These are phyloP conservation scores for Proteles cristata DNA, from an alignment of 2,113 vertebrate species.

Conservation along the genomic window DNA sequence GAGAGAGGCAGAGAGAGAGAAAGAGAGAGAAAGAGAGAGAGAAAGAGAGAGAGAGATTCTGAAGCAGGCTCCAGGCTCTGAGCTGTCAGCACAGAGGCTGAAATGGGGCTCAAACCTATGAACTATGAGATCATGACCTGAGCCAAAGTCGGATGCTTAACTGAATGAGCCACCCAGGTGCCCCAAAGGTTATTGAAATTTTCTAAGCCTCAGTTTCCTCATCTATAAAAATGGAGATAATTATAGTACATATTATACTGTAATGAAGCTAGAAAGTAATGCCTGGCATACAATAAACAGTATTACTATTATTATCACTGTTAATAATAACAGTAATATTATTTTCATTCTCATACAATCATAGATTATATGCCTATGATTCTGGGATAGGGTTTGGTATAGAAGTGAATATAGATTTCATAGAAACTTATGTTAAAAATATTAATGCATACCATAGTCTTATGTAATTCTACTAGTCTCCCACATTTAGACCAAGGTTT, in stretches of 20 bases:
- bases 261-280: constrained; percentile 36
- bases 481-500: constrained; percentile 78
- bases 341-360: background rate
- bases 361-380: background rate
- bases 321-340: constrained; percentile 26
- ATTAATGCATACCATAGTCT: constrained; percentile 63
- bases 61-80: no score
- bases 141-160: no score
- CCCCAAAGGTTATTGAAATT: no score
- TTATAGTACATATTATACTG: background rate
- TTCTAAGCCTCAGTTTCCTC: constrained; percentile 44
- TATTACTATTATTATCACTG: background rate
- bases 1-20: no score
- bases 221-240: constrained; percentile 31
- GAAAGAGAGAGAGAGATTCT: no score
- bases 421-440: constrained; percentile 61
- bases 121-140: no score
- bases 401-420: constrained; percentile 44
- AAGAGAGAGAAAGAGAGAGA: no score
- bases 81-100: no score
- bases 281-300: background rate
- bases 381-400: constrained; percentile 39
- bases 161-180: no score
- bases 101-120: no score
- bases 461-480: constrained; percentile 70